Base-by-base conservation (phyloP, 1,140 invertebrate genomes). In the Hypothenemus hampei region DNA sequence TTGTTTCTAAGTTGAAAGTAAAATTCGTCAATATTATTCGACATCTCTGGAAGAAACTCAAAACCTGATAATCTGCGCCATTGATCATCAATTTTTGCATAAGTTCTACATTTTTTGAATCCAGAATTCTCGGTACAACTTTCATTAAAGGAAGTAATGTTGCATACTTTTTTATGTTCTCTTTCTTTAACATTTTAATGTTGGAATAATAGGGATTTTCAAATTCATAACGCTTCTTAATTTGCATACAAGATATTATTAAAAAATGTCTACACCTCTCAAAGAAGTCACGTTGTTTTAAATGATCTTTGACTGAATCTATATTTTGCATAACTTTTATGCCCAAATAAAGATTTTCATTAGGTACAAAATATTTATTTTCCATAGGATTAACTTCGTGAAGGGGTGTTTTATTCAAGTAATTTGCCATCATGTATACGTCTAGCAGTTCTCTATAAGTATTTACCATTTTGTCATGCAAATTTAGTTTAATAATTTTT, bases 11-110 rank as follows among this genome's bases (percentile, higher is more conserved):
- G 16, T 47, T 47, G 31, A 13, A 33, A 47, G 15, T 10, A 47
- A 33, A 31, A 47, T 45, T 45, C 22, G 22, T 45, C 22, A 13
- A 24, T 45, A 11, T 20, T 41, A 19, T 45, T 10, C 22, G n/a
- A 7, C 22, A 13, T 13, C 8, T 45, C 43, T 4, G 19, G 23
- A 26, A 45, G 26, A 2, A 24, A 7, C 11, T 23, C 43, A 26
- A 5, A 20, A 45, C 3, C 18, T 47, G 19, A 16, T 29, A 31
- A 47, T 33, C 13, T 13, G 15, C 45, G 24, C 24, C 29, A 47
- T 35, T 47, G 16, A 18, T 47, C 45, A 19, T 47, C 26, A 18
- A 47, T 47, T 33, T 47, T 47, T 47, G 24, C 5, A 33, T 6
- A 33, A 11, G 10, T 11, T 18, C 11, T 4, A 29, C 35, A 4